phyloP scores from a whole-genome alignment of 2,113 vertebrate genomes.

The Terrapene triunguis region DNA sequence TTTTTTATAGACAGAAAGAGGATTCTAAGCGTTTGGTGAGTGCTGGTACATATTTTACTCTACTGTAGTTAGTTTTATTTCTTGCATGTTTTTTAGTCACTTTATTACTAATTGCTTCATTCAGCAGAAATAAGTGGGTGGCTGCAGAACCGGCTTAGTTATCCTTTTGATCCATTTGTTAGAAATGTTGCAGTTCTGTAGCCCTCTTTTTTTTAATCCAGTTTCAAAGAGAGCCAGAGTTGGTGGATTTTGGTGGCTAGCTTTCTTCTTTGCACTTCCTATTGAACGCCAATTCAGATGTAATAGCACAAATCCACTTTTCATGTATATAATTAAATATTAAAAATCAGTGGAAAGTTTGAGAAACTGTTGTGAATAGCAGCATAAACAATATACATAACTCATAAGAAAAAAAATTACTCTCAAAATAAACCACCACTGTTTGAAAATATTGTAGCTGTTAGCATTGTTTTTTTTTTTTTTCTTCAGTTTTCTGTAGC shows the following conservation, averaged over 20 bases:
- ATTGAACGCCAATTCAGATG: not conserved
- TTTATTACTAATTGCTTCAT: not conserved
- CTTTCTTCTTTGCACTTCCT: not conserved
- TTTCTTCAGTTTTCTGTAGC: not conserved
- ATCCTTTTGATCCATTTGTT: not conserved
- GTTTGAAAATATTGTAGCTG: not conserved
- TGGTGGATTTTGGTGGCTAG: not conserved
- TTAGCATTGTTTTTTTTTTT: not conserved
- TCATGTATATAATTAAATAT: fast-evolving
- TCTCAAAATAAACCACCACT: not conserved
- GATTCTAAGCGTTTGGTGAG: constrained; percentile 95
- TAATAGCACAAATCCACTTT: not conserved
- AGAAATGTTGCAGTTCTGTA: not conserved
- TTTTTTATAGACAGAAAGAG: constrained; percentile 94
- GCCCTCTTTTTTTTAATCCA: fast-evolving
- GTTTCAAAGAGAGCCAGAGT: not conserved
- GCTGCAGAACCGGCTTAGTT: not conserved
- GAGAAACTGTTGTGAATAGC: not conserved
- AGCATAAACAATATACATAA: not conserved
- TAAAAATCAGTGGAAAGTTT: not conserved
- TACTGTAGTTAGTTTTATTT: fast-evolving
- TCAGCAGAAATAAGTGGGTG: not conserved
- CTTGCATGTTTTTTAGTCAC: not conserved
- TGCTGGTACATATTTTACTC: not conserved
- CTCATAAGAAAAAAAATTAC: not conserved